These are phyloP conservation scores for Labrus mixtus DNA, from an alignment of 2,113 vertebrate species.

Conservation along the genomic window DNA sequence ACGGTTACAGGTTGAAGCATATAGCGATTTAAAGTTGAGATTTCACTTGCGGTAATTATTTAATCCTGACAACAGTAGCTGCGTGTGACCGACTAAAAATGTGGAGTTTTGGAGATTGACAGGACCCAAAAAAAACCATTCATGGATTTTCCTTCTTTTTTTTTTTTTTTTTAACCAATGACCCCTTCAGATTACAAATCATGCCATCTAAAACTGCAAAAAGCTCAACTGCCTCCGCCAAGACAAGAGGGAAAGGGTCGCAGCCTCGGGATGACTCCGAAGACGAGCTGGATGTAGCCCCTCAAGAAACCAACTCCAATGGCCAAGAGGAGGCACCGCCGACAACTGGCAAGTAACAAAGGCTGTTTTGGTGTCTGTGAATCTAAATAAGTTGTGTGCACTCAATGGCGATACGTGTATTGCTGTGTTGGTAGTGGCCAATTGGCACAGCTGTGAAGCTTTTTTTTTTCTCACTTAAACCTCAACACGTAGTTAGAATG, in stretches of 20 bases:
- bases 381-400: slow-evolving; percentile 78
- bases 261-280: slow-evolving; percentile 83
- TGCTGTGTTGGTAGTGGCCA: slow-evolving; percentile 59
- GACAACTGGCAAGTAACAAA: slow-evolving; percentile 85
- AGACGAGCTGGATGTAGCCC: slow-evolving; percentile 84
- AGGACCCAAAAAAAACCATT: slow-evolving; percentile 64
- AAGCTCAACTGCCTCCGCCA: slow-evolving; percentile 83
- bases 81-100: slow-evolving; percentile 62
- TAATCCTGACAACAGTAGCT: slow-evolving; percentile 63
- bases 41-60: slow-evolving; percentile 65
- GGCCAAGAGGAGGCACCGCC: slow-evolving; percentile 77
- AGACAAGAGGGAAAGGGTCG: slow-evolving; percentile 80
- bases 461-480: slow-evolving; percentile 50
- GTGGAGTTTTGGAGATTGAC: slow-evolving; percentile 69
- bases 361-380: slow-evolving; percentile 77
- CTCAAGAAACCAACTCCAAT: slow-evolving; percentile 76
- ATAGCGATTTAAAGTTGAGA: slow-evolving; percentile 28
- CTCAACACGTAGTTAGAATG: slow-evolving; percentile 64
- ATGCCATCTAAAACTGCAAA: slow-evolving; percentile 89
- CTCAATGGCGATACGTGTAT: slow-evolving; percentile 70
- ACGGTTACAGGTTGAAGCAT: slow-evolving; percentile 15
- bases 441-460: slow-evolving; percentile 61
- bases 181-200: slow-evolving; percentile 78
- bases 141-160: slow-evolving; percentile 58
- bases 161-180: slow-evolving; percentile 36